These are phyloP conservation scores for Agriopis leucophaearia DNA, from an alignment of 2,888 invertebrate species.

Conservation along the genomic window DNA sequence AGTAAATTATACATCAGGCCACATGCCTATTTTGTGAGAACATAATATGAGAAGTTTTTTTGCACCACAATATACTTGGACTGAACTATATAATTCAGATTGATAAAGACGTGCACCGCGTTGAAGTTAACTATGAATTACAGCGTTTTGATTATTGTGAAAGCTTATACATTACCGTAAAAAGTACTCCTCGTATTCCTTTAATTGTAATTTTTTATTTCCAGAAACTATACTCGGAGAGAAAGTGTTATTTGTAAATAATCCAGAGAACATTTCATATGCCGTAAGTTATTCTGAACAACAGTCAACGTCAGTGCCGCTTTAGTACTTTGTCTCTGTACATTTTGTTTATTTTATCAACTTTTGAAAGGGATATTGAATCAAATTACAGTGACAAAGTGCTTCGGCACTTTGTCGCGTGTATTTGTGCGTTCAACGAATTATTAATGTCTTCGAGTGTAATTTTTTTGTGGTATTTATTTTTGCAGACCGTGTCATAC, in stretches of 20 bases:
- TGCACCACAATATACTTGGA: too few relatives aligned
- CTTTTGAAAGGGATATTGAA: not conserved
- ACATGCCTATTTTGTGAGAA: too few relatives aligned
- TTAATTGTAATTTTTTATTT: conserved; percentile 45
- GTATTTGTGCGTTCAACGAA: too few relatives aligned
- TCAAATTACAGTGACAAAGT: conserved; percentile 13
- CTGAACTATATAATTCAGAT: too few relatives aligned
- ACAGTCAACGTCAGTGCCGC: conserved; percentile 17
- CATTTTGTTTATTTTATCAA: not conserved
- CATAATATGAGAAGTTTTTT: too few relatives aligned
- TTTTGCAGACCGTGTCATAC: conserved; percentile 68
- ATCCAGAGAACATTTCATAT: conserved; percentile 67
- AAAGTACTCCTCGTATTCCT: not conserved
- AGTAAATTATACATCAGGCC: too few relatives aligned
- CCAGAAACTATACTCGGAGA: conserved; percentile 76
- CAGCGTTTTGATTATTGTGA: too few relatives aligned
- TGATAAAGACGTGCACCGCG: too few relatives aligned
- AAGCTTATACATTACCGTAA: not conserved
- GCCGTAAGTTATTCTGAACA: conserved; percentile 61
- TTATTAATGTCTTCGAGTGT: conserved; percentile 15
- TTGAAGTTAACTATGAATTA: not conserved
- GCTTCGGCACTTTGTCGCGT: not conserved
- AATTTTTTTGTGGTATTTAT: conserved; percentile 36
- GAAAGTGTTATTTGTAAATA: conserved; percentile 70
- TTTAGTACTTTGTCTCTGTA: conserved; percentile 15